Conservation (phyloP, 2,888 invertebrate genomes). For the Pollenia angustigena region DNA sequence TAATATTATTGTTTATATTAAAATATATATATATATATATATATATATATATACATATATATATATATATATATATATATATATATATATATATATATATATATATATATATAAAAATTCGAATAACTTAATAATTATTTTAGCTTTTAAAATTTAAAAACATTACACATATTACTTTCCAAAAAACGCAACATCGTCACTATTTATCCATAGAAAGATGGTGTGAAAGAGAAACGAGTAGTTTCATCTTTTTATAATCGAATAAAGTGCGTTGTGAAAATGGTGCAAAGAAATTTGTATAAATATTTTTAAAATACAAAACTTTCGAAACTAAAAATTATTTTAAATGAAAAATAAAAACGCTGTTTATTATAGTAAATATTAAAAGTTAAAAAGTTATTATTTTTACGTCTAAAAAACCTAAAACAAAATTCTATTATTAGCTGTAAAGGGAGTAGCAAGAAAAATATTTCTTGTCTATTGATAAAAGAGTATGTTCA, state of each 20-base stretch:
- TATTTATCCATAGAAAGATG: not conserved
- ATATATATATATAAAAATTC: too few species aligned
- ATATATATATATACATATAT: too few species aligned
- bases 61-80: too few species aligned
- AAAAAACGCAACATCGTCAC: not conserved
- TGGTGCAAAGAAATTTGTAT: conserved; percentile 32
- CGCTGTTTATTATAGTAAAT: not conserved
- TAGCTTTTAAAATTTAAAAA: too few species aligned
- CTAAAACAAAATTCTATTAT: conserved; percentile 9
- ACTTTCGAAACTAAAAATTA: not conserved
- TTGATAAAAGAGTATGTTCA: conserved; percentile 68
- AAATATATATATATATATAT: too few species aligned
- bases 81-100: too few species aligned
- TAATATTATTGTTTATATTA: too few species aligned
- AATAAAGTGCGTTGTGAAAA: conserved; percentile 53
- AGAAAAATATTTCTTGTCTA: conserved; percentile 41
- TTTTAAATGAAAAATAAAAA: not conserved
- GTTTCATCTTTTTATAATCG: conserved; percentile 30
- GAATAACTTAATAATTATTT: too few species aligned
- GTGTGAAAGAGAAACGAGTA: conserved; percentile 26
- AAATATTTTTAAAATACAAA: conserved; percentile 8
- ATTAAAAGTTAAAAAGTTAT: not conserved
- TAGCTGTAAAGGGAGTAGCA: not conserved
- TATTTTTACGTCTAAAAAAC: not conserved
- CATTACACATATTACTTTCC: not conserved